Evolutionary conservation across 2,113 vertebrate species (phyloP), one percentile per base, ranked within the genome.

Genomic region (Microtus pennsylvanicus): DNA sequence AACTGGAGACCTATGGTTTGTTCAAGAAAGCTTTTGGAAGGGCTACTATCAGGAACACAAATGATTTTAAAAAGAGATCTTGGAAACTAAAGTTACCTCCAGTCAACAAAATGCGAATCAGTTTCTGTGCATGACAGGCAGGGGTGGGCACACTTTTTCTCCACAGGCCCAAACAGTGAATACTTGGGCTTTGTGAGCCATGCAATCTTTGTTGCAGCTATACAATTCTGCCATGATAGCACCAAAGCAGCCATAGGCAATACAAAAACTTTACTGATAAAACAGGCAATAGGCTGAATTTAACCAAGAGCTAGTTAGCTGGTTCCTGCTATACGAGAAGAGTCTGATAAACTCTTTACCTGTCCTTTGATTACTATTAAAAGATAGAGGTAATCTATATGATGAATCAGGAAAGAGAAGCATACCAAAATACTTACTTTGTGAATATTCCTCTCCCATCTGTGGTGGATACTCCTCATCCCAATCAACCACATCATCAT

Each of bases 361-460:
- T 86, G 24, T 67, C 24, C 70, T 97, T 81, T 65, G 70, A 91
- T 67, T 45, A 93, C 67, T 65, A 95, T 76, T 85, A 81, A 65
- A 70, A 80, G 24, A 69, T 50, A 95, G 9, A 96, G 26, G 92
- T 11, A 87, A 95, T 10, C 8, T 24, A 3, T 74, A 24, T 75
- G 28, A 76, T 83, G 63, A 87, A n/a, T 88, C 21, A 81, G 35
- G 63, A 93, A 19, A 94, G 6, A 94, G 58, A 89, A 92, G 90
- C 87, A 90, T 4, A 28, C 70, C 63, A 96, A n/a, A 19, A 78
- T 16, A 97, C 99, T 99, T 98, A 99, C 99, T 99, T 97, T 99
- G 99, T 72, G 99, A 99, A 98, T 99, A 99, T 76, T 99, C 99
- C 92, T 99, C 99, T 97, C 99, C 99, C 99, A 99, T 99, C 97